Base-by-base conservation (phyloP, 2,888 invertebrate species). In the Nemapogon koenigi region DNA sequence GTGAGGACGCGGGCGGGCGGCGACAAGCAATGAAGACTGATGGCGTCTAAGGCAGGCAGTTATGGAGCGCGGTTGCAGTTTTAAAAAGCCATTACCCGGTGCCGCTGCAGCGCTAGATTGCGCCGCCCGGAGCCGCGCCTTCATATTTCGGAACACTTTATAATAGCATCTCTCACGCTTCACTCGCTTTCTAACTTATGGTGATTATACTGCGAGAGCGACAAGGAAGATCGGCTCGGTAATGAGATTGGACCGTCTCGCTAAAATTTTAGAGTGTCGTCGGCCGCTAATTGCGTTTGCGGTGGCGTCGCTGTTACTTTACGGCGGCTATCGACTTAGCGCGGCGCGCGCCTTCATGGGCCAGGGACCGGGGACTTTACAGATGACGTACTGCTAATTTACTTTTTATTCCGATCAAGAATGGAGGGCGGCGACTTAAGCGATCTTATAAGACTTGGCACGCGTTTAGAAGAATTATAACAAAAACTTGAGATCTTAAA, bases 1-100 rank as follows among this genome's bases (percentile, higher is more conserved):
- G 64, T n/a, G n/a, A 66, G 61, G 64, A 70, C 64, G 64, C 49
- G 57, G 58, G 62, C 62, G 62, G 63, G 71, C 64, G 79, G 62
- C 72, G 79, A 81, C 79, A 81, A 73, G 72, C 81, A 81, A 80
- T 79, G 78, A 73, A 75, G 76, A 76, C 68, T 75, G 75, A 78
- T 75, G 73, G 71, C 73, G 68, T 73, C 70, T 71, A 69, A 67
- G 65, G 59, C 59, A 71, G 76, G 73, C 70, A 66, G 72, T 71
- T 72, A 73, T 69, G 75, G 78, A 78, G 73, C 80, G 70, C 70
- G 73, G 75, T 78, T 79, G 80, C 70, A 76, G 75, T 73, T 76
- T 78, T 75, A 78, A 78, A 78, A 78, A 73, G 72, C 76, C 72
- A 76, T 78, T 78, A 78, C 71, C 62, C 63, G 67, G 33, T 58